phyloP scores from a whole-genome alignment of 2,113 vertebrate genomes.

The Dermatemys mawii region DNA sequence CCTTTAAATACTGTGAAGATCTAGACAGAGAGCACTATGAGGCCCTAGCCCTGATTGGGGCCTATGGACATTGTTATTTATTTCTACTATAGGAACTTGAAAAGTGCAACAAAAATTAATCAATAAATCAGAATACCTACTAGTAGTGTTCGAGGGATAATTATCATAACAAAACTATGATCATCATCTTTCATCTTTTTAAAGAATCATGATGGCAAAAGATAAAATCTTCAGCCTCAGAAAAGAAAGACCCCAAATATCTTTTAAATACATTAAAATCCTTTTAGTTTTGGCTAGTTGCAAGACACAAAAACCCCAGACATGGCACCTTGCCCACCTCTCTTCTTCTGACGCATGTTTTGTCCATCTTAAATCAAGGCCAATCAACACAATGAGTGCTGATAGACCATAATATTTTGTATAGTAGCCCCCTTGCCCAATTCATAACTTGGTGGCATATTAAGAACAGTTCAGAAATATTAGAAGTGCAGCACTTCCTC shows the following conservation, averaged over 20 bases:
- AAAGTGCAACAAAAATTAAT: background rate
- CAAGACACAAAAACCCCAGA: background rate
- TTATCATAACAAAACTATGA: background rate
- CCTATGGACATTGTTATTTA: background rate
- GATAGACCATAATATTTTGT: background rate
- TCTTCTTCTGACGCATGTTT: background rate
- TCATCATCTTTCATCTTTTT: background rate
- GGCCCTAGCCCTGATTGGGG: background rate
- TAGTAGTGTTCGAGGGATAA: background rate
- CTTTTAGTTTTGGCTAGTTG: background rate
- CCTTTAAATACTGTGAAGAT: background rate
- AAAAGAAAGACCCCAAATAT: background rate
- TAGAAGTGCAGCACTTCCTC: background rate
- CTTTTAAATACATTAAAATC: background rate
- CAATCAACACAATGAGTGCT: background rate
- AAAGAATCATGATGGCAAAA: background rate
- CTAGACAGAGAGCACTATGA: background rate
- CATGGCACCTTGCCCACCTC: background rate
- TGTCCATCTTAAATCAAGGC: background rate
- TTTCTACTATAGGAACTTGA: background rate
- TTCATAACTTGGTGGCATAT: background rate
- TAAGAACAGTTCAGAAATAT: background rate
- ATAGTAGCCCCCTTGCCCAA: background rate
- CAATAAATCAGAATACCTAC: background rate
- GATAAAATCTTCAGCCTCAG: background rate